Evolutionary conservation across 2,888 invertebrate species (phyloP), one percentile per base, ranked within the genome.

Genomic region (Amphimallon solstitiale): DNA sequence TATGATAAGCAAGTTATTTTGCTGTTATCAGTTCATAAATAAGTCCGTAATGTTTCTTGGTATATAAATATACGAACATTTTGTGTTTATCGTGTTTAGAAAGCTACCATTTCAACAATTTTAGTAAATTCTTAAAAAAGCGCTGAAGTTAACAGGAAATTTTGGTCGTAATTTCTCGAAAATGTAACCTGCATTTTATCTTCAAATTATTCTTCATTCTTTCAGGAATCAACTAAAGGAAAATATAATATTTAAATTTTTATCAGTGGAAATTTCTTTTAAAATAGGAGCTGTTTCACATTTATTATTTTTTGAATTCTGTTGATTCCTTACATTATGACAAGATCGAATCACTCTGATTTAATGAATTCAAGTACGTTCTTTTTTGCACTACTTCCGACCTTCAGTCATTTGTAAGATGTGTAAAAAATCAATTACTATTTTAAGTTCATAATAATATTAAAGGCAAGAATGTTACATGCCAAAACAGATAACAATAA

Each of bases 1-100:
- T 82, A 82, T 72, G 82, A 82, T 82, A 82, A 80, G 74, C 70
- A 70, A 74, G 76, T 79, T 78, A 78, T 79, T 79, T 74, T 68
- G 74, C 72, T 73, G 77, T 79, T 80, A 80, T 80, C 80, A 78
- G 75, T 77, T 77, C 77, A 80, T 79, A 79, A 79, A 79, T 80
- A 78, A 67, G 75, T 74, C 70, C 71, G 76, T 76, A 77, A 77
- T 76, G 76, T 70, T 68, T 72, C 67, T 70, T 69, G 71, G 74
- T 74, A 69, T 74, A 73, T 76, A 74, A 73, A 74, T 72, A 73
- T 71, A 71, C 69, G 70, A 72, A 70, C 71, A 75, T 75, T 73
- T 73, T 71, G 68, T 70, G 73, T 72, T 77, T 77, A 75, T 76
- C 75, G 70, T 72, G 69, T 66, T 71, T 71, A 70, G 66, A 73